These are phyloP conservation scores for Drosophila flavopinicola DNA, from an alignment of 2,888 invertebrate species.

Conservation along the genomic window DNA sequence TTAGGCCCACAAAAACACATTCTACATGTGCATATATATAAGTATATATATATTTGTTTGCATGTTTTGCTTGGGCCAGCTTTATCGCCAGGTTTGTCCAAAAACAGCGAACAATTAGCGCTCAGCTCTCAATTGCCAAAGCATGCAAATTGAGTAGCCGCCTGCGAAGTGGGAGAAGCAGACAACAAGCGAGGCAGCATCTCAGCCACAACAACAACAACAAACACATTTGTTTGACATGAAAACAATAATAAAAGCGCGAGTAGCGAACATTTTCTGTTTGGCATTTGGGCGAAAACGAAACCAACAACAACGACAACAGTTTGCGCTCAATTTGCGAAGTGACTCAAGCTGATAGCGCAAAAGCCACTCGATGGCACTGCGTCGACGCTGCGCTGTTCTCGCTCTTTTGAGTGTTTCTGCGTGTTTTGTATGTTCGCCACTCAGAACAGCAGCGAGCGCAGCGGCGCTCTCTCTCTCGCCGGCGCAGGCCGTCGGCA, in stretches of 20 bases:
- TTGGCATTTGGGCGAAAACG: conserved; percentile 14
- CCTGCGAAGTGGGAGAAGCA: conserved; percentile 21
- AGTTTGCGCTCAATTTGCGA: conserved; percentile 36
- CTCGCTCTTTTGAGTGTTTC: conserved; percentile 27
- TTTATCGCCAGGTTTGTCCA: conserved; percentile 42
- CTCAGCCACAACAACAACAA: conserved; percentile 17
- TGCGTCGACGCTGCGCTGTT: conserved; percentile 59
- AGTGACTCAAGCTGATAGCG: conserved; percentile 30
- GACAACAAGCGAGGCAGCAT: conserved; percentile 11
- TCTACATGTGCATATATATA: neutral
- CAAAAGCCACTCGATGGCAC: conserved; percentile 42
- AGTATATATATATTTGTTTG: conserved; percentile 1
- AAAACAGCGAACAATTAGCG: conserved; percentile 62
- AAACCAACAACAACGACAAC: conserved; percentile 8
- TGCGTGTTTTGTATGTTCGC: conserved; percentile 1
- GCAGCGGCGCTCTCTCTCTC: conserved; percentile 17
- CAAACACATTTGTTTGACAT: conserved; percentile 64
- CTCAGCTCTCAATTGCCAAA: conserved; percentile 58
- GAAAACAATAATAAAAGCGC: conserved; percentile 71
- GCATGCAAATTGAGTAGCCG: conserved; percentile 57
- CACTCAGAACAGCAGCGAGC: conserved; percentile 29
- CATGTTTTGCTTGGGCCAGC: conserved; percentile 9
- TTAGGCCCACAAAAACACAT: conserved; percentile 30
- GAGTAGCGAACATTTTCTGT: conserved; percentile 31
- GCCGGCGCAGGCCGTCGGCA: conserved; percentile 10